These are phyloP conservation scores for Hydractinia symbiolongicarpus DNA, from an alignment of 30 jellyfish, hydroid and myxozoan genomes.

Conservation along the genomic window DNA sequence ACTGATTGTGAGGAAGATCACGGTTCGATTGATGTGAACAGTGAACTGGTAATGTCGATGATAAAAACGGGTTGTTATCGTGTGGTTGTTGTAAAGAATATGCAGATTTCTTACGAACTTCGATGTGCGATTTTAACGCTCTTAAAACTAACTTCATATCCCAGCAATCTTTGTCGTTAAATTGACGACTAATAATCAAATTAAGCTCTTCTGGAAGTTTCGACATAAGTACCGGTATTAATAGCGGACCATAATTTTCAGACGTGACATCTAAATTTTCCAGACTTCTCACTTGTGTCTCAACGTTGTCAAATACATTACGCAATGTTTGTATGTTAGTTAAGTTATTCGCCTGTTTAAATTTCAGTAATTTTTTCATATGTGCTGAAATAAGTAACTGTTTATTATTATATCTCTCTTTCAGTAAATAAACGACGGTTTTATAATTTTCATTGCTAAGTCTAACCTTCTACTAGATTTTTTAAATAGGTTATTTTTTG, in stretches of 20 bases:
- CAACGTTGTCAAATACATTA: conserved; percentile 24
- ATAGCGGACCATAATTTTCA: conserved; percentile 41
- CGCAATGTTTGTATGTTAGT: conserved; percentile 5
- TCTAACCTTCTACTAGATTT: no score
- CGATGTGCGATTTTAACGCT: no score
- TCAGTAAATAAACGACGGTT: conserved; percentile 25
- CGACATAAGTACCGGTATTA: conserved; percentile 44
- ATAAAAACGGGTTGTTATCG: no score
- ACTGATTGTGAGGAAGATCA: no score
- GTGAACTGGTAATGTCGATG: no score
- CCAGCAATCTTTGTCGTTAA: conserved; percentile 39
- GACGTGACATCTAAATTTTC: conserved; percentile 40
- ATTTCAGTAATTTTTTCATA: conserved; percentile 45
- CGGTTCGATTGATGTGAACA: no score
- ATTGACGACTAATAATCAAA: conserved; percentile 44
- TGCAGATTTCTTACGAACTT: no score
- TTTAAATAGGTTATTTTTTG: no score
- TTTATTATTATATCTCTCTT: conserved; percentile 32
- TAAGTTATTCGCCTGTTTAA: conserved; percentile 29
- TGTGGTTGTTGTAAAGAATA: no score
- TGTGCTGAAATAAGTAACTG: conserved; percentile 44
- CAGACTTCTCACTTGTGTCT: conserved; percentile 40
- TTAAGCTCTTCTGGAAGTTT: conserved; percentile 45
- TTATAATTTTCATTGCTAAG: conserved; percentile 25
- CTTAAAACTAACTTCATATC: conserved; percentile 28